These are phyloP conservation scores for Popillia japonica DNA, from an alignment of 1,140 invertebrate species.

Conservation along the genomic window DNA sequence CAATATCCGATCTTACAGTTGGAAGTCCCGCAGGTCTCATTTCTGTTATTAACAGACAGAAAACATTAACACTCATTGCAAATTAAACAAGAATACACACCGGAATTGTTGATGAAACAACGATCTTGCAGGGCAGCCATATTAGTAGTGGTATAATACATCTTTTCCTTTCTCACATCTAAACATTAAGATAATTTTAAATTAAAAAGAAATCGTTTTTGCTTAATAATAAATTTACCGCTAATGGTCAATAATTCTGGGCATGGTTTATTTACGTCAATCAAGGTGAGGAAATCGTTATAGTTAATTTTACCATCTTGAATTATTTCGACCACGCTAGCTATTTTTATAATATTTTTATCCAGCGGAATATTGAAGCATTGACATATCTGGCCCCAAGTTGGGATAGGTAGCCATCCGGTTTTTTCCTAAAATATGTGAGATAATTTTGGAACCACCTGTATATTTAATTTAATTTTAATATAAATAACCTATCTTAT, in stretches of 20 bases:
- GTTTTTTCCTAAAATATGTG: constrained; percentile 48
- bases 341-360: constrained; percentile 40
- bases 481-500: background rate
- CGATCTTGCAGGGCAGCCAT: constrained; percentile 50
- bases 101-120: constrained; percentile 49
- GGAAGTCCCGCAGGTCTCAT: constrained; percentile 51
- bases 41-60: constrained; percentile 35
- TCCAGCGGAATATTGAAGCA: constrained; percentile 45
- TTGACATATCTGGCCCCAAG: constrained; percentile 48
- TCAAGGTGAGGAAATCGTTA: constrained; percentile 51
- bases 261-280: constrained; percentile 46
- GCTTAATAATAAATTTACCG: constrained; percentile 23
- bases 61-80: background rate
- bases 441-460: background rate
- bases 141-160: constrained; percentile 49
- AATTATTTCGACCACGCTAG: constrained; percentile 45
- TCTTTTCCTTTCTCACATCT: constrained; percentile 49
- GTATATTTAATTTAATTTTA: background rate
- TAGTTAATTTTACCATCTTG: constrained; percentile 52
- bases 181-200: too few relatives aligned
- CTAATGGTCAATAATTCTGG: constrained; percentile 40
- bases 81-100: constrained; percentile 36
- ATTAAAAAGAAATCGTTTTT: background rate
- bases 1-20: constrained; percentile 48
- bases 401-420: constrained; percentile 46